These are phyloP conservation scores for Gulo gulo DNA, from an alignment of 2,113 vertebrate species.

Conservation along the genomic window DNA sequence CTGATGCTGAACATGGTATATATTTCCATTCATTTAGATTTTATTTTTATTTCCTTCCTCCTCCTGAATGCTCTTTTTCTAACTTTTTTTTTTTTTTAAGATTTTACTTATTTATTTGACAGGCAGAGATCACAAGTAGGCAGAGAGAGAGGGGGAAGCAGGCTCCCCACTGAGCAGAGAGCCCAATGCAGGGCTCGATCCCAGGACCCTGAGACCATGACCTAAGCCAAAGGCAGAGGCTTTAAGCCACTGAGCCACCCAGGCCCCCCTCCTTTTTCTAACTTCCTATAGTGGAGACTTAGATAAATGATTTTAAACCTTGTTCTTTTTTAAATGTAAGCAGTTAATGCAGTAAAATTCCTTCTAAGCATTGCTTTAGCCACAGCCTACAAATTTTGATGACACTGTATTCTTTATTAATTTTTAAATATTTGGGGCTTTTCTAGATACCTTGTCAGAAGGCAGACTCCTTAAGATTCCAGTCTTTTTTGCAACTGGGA, in stretches of 20 bases:
- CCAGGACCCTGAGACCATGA: no score
- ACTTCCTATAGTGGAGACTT: not conserved
- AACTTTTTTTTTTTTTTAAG: not conserved
- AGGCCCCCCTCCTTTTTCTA: not conserved
- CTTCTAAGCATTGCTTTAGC: not conserved
- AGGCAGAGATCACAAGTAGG: no score
- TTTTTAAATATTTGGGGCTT: not conserved
- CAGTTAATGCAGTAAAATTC: not conserved
- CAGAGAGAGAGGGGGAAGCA: no score
- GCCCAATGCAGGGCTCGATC: no score
- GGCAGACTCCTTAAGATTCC: not conserved
- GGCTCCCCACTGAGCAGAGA: no score
- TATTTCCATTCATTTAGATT: not conserved
- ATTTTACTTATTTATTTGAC: no score
- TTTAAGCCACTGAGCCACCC: no score
- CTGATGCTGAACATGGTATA: not conserved
- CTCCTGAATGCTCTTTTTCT: not conserved
- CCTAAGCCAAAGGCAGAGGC: no score
- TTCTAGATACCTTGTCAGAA: not conserved
- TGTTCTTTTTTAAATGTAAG: not conserved
- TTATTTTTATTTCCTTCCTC: not conserved
- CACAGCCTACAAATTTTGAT: not conserved
- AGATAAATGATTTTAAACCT: not conserved
- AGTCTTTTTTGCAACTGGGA: not conserved
- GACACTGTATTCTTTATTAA: not conserved